Evolutionary conservation across 2,888 invertebrate genomes (phyloP).

Genomic region (Lucinisca nassula): DNA sequence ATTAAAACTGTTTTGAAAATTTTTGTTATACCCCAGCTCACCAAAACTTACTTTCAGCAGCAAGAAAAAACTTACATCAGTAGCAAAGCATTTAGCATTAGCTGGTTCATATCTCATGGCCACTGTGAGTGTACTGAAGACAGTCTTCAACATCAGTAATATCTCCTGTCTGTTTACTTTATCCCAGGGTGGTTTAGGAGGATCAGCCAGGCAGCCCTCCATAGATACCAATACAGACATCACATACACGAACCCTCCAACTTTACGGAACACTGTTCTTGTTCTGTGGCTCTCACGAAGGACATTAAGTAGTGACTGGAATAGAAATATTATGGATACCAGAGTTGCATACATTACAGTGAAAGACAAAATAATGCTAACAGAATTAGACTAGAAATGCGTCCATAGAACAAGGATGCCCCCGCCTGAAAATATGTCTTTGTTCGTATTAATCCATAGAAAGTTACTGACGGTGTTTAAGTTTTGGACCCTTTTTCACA

Average conservation of each 20-base stretch:
- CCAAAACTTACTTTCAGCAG: too few relatives aligned
- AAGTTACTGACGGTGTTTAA: too few relatives aligned
- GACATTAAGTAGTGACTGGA: slow-evolving; percentile 93
- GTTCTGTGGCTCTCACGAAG: slow-evolving; percentile 98
- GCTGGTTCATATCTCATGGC: slow-evolving; percentile 99
- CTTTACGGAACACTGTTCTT: slow-evolving; percentile 98
- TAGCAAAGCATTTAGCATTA: slow-evolving; percentile 99
- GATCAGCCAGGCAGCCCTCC: slow-evolving; percentile 91
- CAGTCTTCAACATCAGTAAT: slow-evolving; percentile 94
- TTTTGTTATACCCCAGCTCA: too few relatives aligned
- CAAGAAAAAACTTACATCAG: slow-evolving; percentile 91
- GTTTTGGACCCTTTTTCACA: too few relatives aligned
- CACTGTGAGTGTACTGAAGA: slow-evolving; percentile 97
- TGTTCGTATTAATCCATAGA: too few relatives aligned
- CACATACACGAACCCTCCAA: slow-evolving; percentile 99
- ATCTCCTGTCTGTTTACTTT: slow-evolving; percentile 90
- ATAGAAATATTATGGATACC: too few relatives aligned
- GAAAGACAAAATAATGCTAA: too few relatives aligned
- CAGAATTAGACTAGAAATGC: too few relatives aligned
- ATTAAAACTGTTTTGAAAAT: too few relatives aligned
- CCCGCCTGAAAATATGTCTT: too few relatives aligned
- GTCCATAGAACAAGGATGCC: too few relatives aligned
- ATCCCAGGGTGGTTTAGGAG: slow-evolving; percentile 89
- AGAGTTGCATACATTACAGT: too few relatives aligned
- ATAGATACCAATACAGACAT: slow-evolving; percentile 98